Base-by-base conservation (phyloP, 2,888 invertebrate genomes). In the Eristalinus aeneus region DNA sequence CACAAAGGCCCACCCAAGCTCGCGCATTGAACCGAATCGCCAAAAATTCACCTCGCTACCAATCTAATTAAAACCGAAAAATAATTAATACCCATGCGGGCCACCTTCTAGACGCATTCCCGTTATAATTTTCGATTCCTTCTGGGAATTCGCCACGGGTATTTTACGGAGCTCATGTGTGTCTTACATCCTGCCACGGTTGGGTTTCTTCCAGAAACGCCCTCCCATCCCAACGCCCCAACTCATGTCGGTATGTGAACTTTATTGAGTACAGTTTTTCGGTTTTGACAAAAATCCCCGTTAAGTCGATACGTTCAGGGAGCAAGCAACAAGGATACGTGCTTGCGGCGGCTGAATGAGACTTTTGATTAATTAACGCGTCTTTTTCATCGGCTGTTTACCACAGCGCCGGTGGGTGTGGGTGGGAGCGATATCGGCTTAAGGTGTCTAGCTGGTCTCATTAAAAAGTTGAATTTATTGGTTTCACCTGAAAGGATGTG, bases 401-500 rank as follows among this genome's bases (percentile, higher is more conserved):
- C 1, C 8, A 16, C 16, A n/a, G 39, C n/a, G n/a, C n/a, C n/a
- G 5, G 46, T 2, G 54, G 34, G 16, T 0, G n/a, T 20, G 31
- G 39, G 60, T 56, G 23, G 34, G n/a, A 65, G 22, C 53, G 63
- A 20, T 64, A 56, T 60, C n/a, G 60, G 39, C 46, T 71, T 72
- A 63, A 76, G 54, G 63, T 76, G 72, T 81, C 60, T 81, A 63
- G 75, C 65, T 31, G 74, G 73, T 53, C 60, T 86, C 82, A 74
- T 86, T 82, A 86, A 74, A 82, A 82, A 78, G 82, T 74, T 74
- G 77, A 86, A 86, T 86, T 86, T 86, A 86, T 86, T 82, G 86
- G 86, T 58, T 78, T 78, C 86, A 86, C 86, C 81, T 86, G 77
- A 86, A 74, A 67, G 74, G 67, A 69, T 68, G 72, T 64, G 11